A percentile compares a stretch with the other conserved stretches of the same genome.
phyloP scores from a whole-genome alignment of 92 coral and sea anemone species.

The Palythoa grandis region DNA sequence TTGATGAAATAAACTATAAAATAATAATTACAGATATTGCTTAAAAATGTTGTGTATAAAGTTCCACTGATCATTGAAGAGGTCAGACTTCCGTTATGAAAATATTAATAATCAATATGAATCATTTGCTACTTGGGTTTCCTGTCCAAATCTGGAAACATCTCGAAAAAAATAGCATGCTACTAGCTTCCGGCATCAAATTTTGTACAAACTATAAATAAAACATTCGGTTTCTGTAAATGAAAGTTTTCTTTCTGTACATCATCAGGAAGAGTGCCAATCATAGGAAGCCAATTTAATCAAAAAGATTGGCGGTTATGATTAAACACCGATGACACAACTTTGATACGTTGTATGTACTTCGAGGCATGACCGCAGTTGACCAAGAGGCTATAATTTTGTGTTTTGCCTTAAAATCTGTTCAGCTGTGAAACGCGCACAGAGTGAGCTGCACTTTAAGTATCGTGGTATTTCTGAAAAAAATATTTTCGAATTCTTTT shows the following conservation, averaged over 20 bases:
- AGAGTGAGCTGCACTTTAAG: not conserved
- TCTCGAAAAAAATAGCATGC: not conserved
- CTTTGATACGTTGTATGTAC: slow-evolving; percentile 33
- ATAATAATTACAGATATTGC: not conserved
- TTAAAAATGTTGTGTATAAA: no score
- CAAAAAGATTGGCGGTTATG: slow-evolving; percentile 28
- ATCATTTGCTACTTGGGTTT: not conserved
- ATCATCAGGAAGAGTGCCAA: slow-evolving; percentile 24
- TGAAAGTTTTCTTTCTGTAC: slow-evolving; percentile 22
- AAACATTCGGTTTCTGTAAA: slow-evolving; percentile 36
- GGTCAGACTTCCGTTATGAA: no score
- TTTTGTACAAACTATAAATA: slow-evolving; percentile 25
- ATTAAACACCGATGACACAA: slow-evolving; percentile 17
- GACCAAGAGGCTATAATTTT: not conserved
- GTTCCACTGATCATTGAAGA: not conserved
- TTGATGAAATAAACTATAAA: not conserved
- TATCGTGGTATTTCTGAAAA: not conserved
- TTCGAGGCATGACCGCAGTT: slow-evolving; percentile 19
- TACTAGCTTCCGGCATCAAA: not conserved
- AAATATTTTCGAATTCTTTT: not conserved
- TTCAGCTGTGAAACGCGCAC: slow-evolving; percentile 23
- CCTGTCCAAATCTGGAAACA: not conserved
- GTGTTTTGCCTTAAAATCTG: slow-evolving; percentile 8
- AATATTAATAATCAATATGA: not conserved
- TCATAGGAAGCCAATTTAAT: slow-evolving; percentile 9